phyloP scores from a whole-genome alignment of 2,113 vertebrate genomes.

The Hirundichthys speculiger region DNA sequence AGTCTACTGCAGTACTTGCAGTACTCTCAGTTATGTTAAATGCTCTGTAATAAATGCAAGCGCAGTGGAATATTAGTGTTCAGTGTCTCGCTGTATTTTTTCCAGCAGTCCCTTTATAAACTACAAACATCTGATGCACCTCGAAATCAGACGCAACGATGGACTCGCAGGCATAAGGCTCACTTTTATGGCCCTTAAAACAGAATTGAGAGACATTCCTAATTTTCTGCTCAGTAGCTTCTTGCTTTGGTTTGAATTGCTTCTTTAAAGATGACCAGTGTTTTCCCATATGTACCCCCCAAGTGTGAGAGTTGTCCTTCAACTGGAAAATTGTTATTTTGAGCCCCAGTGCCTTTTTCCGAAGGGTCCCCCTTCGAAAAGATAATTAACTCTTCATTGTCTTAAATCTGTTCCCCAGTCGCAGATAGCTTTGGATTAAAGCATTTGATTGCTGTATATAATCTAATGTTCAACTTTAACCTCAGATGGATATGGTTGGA shows the following conservation, averaged over 20 bases:
- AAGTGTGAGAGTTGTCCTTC: too few species aligned
- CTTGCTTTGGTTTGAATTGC: neutral
- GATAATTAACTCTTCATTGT: neutral
- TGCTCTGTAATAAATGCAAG: too few species aligned
- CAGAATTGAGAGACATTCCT: neutral
- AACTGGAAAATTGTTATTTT: neutral
- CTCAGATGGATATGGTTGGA: neutral
- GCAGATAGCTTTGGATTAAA: neutral
- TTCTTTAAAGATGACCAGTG: neutral
- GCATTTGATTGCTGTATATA: neutral
- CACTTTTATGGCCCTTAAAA: neutral
- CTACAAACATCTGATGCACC: neutral
- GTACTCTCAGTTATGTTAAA: too few species aligned
- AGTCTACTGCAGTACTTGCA: too few species aligned
- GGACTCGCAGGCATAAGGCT: neutral
- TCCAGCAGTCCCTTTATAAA: neutral
- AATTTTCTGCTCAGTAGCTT: neutral
- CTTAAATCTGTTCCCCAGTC: neutral
- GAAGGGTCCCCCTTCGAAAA: neutral
- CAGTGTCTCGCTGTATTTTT: neutral
- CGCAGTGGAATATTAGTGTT: too few species aligned
- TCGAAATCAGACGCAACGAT: neutral
- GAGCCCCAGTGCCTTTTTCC: neutral
- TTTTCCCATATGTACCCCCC: neutral
- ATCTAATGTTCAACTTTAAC: neutral